These are phyloP conservation scores for Hepsetus odoe DNA, from an alignment of 2,113 vertebrate genomes.

Conservation along the genomic window DNA sequence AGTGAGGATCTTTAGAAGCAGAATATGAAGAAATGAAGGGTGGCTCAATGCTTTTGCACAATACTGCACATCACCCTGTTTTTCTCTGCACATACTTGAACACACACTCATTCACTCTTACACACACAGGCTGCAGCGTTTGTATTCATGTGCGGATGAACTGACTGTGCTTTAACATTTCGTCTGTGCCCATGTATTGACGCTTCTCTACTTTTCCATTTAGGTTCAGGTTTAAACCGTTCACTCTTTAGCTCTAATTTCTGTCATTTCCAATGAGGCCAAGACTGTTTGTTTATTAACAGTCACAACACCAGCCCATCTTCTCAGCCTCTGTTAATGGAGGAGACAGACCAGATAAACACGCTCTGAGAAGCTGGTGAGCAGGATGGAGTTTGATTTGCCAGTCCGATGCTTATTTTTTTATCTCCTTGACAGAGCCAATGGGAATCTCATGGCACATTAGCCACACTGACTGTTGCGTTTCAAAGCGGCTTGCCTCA, in stretches of 20 bases:
- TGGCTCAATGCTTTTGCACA: too few species aligned
- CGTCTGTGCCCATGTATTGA: background rate
- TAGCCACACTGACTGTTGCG: constrained; percentile 1
- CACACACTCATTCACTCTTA: background rate
- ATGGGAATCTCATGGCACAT: constrained; percentile 31
- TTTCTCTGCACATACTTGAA: background rate
- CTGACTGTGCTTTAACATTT: background rate
- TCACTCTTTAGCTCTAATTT: background rate
- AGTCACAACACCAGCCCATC: background rate
- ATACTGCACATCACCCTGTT: too few species aligned
- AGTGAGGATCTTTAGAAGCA: too few species aligned
- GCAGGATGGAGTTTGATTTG: constrained; percentile 2
- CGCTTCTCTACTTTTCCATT: background rate
- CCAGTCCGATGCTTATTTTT: constrained; percentile 6
- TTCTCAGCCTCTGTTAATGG: constrained; percentile 16
- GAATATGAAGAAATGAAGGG: too few species aligned
- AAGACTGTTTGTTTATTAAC: constrained; percentile 3
- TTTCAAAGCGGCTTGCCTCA: constrained; percentile 15
- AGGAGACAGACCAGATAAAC: constrained; percentile 12
- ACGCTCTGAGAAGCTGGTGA: background rate
- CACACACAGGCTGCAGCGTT: background rate
- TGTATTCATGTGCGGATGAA: background rate
- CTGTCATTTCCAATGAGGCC: background rate
- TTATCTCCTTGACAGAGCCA: constrained; percentile 16
- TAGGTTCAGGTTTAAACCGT: background rate